Evolutionary conservation across 2,888 invertebrate species (phyloP), one percentile per base, ranked within the genome.

Genomic region (Drosophila pseudotalamancana): DNA sequence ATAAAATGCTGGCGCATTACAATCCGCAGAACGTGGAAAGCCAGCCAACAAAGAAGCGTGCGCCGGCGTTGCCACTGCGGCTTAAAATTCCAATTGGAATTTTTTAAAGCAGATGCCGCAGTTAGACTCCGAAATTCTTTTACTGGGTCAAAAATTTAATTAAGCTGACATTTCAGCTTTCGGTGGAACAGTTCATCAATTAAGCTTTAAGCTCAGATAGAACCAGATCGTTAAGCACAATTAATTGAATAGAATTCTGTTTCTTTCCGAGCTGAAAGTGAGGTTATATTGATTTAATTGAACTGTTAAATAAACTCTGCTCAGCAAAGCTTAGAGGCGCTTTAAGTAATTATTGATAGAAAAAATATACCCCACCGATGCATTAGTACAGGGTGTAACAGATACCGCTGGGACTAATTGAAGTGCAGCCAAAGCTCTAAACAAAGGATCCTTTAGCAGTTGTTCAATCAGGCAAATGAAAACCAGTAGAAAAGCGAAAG

Each of bases 1-100:
- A 42, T 53, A 57, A 73, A 76, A 76, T 74, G 64, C 68, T 68
- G 49, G 59, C 65, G 62, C 62, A 72, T 77, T 56, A 53, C 42
- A 65, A 77, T 71, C 34, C 39, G 64, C 70, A 53, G 23, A 35
- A 51, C 25, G 29, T 12, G 35, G 16, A 35, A 42, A 5, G 43
- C 43, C 54, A 5, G 43, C 43, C 54, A 74, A 55, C 73, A 73
- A 71, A 53, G 32, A 12, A 37, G 18, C 25, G 31, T 32, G 39
- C 63, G 39, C 46, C 19, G 50, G 66, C 56, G 51, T 69, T 68
- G 60, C 56, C 65, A 72, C 40, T 25, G 31, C 31, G 71, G 51
- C 62, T 55, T 62, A 62, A 61, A 54, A 56, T 54, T 53, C 51
- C 65, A 69, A 70, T 62, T 74, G 51, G 71, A 63, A 71, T 67